phyloP scores from a whole-genome alignment of 2,888 invertebrate genomes.

The Scaeva pyrastri region DNA sequence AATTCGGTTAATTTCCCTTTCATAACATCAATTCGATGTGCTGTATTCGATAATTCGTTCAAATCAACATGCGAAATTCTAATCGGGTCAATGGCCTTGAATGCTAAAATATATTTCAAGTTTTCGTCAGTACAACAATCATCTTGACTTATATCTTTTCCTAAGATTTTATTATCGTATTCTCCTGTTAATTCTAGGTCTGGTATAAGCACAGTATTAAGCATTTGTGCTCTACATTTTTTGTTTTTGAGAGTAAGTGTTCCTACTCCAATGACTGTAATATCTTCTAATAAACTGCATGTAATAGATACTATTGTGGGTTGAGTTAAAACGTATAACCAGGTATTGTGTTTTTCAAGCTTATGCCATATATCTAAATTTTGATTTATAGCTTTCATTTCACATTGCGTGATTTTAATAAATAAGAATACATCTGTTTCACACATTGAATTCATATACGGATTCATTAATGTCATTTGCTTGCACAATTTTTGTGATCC shows the following conservation, averaged over 20 bases:
- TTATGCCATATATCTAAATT: no score
- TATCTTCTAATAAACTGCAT: conserved; percentile 15
- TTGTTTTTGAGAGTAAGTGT: conserved; percentile 26
- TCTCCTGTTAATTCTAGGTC: conserved; percentile 15
- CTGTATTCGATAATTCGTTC: conserved; percentile 24
- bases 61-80: not conserved
- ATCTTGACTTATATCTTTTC: conserved; percentile 12
- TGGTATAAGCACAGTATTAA: not conserved
- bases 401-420: no score
- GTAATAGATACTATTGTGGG: not conserved
- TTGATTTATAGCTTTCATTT: no score
- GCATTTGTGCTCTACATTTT: conserved; percentile 3
- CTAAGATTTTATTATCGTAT: conserved; percentile 20
- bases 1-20: conserved; percentile 28
- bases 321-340: not conserved
- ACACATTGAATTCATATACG: no score
- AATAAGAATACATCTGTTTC: no score
- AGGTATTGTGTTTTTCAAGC: not conserved
- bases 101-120: conserved; percentile 28
- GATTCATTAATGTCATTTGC: not conserved
- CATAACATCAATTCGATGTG: conserved; percentile 17
- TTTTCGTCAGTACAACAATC: conserved; percentile 41
- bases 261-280: not conserved
- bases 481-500: not conserved
- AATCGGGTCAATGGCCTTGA: conserved; percentile 6